These are phyloP conservation scores for Sebastes taczanowskii DNA, from an alignment of 2,797 vertebrate species.

Conservation along the genomic window DNA sequence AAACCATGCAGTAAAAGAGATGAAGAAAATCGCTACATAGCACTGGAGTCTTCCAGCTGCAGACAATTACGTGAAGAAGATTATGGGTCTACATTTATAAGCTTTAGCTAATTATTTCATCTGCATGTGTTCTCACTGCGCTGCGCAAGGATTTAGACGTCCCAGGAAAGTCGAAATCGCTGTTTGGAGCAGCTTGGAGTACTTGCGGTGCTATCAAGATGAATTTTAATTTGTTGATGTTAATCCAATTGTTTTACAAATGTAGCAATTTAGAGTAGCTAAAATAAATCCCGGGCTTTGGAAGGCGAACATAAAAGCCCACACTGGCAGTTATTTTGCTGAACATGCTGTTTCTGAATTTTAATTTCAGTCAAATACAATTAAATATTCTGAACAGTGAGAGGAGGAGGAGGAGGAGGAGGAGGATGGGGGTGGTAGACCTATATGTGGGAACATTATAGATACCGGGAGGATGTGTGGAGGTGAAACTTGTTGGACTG, in stretches of 20 bases:
- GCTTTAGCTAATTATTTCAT: slow-evolving; percentile 85
- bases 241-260: slow-evolving; percentile 86
- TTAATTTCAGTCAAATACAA: slow-evolving; percentile 74
- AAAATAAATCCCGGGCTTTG: slow-evolving; percentile 81
- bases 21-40: slow-evolving; percentile 58
- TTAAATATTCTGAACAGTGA: slow-evolving; percentile 60
- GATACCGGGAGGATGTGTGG: neutral
- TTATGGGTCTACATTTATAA: slow-evolving; percentile 83
- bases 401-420: slow-evolving; percentile 23
- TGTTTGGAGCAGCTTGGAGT: slow-evolving; percentile 77
- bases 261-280: slow-evolving; percentile 81
- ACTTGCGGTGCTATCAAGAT: slow-evolving; percentile 81
- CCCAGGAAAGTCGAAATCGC: slow-evolving; percentile 81
- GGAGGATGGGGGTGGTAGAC: slow-evolving; percentile 8
- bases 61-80: slow-evolving; percentile 82
- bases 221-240: slow-evolving; percentile 86
- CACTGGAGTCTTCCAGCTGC: slow-evolving; percentile 70
- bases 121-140: slow-evolving; percentile 78
- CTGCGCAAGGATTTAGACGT: slow-evolving; percentile 77
- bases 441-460: slow-evolving; percentile 5
- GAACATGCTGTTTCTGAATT: slow-evolving; percentile 74
- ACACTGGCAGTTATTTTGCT: slow-evolving; percentile 72
- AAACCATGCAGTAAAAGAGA: slow-evolving; percentile 40
- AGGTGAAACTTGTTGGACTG: slow-evolving; percentile 34
- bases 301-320: slow-evolving; percentile 76